Percentiles rank a stretch among this genome's conserved stretches.
Conservation (phyloP, 2,888 invertebrate species). For the Apoderus coryli region DNA sequence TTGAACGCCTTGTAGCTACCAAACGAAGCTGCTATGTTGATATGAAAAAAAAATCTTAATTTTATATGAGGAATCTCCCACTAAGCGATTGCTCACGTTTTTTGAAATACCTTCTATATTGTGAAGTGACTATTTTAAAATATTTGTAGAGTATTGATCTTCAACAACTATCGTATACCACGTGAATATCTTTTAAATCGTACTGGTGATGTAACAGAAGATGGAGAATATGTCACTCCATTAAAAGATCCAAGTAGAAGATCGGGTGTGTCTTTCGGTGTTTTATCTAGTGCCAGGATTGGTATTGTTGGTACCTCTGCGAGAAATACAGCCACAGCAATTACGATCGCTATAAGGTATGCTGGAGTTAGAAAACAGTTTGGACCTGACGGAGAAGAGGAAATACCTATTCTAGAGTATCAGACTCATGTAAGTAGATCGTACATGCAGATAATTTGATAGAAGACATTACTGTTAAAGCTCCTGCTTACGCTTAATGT, state of each 20-base stretch:
- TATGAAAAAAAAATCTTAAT: no score
- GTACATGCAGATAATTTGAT: no score
- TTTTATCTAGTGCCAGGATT: constrained; percentile 69
- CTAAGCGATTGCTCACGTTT: no score
- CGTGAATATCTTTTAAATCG: constrained; percentile 68
- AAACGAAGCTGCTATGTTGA: no score
- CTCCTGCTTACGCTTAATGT: no score
- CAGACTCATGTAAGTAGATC: constrained; percentile 59
- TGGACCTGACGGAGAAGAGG: constrained; percentile 55
- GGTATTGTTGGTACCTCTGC: constrained; percentile 52
- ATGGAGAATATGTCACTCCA: constrained; percentile 67
- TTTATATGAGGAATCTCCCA: no score
- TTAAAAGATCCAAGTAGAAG: constrained; percentile 73
- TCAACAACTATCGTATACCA: constrained; percentile 67
- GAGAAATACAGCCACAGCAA: constrained; percentile 51
- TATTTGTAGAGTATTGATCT: constrained; percentile 48
- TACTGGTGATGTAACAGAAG: constrained; percentile 70
- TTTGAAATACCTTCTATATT: no score
- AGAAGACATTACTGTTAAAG: no score
- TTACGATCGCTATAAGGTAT: constrained; percentile 76
- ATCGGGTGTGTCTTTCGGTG: constrained; percentile 71
- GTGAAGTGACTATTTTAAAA: no score
- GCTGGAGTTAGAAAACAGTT: constrained; percentile 80
- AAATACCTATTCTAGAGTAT: constrained; percentile 81
- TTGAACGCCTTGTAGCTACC: neutral